Percentiles rank a stretch among this genome's conserved stretches.
Evolutionary conservation across 2,113 vertebrate species (phyloP).

Genomic region (Garra rufa): DNA sequence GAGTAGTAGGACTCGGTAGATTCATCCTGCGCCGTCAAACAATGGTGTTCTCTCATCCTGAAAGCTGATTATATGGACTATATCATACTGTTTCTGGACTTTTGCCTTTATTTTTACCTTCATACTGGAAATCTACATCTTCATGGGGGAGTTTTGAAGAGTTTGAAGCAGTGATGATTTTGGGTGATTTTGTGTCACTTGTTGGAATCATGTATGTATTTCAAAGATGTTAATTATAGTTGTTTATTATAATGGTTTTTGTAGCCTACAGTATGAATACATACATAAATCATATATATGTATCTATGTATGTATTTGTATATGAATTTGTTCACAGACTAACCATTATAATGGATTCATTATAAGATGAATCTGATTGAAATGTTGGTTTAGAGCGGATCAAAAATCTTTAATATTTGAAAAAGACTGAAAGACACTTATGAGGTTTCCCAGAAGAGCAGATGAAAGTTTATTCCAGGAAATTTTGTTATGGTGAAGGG

Average conservation of each 20-base stretch:
- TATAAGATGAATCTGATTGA: background rate
- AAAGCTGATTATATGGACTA: background rate
- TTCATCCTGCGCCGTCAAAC: background rate
- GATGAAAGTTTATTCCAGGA: background rate
- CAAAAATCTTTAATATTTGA: background rate
- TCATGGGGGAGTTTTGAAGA: background rate
- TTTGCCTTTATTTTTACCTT: background rate
- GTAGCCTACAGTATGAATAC: background rate
- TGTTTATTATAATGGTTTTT: background rate
- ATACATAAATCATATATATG: too few relatives aligned
- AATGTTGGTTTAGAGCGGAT: background rate
- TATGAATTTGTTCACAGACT: background rate
- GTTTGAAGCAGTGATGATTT: conserved; percentile 2
- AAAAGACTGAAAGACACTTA: background rate
- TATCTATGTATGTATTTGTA: background rate
- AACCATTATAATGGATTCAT: too few relatives aligned
- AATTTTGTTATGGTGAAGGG: background rate
- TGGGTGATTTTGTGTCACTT: background rate
- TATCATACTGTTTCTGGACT: background rate
- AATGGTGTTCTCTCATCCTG: background rate
- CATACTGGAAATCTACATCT: background rate
- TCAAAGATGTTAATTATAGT: background rate
- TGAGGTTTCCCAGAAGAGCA: background rate
- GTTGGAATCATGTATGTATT: background rate
- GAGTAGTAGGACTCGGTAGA: background rate